These are phyloP conservation scores for Cryptops parisi DNA, from an alignment of 2,888 invertebrate genomes.

Conservation along the genomic window DNA sequence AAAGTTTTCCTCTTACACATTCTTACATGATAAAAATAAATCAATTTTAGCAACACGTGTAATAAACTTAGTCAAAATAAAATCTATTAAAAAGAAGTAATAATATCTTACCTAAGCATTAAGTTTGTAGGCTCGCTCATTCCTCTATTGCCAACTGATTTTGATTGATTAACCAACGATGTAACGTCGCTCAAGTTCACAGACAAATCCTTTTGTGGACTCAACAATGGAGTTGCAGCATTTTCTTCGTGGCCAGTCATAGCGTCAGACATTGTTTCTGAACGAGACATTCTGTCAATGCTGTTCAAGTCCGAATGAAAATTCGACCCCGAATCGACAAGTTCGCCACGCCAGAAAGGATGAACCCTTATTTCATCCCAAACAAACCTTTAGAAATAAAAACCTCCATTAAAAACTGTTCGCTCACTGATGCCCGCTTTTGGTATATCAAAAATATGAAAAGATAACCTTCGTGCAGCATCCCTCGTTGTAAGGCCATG, in stretches of 20 bases:
- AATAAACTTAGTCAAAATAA: no score
- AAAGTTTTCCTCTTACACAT: no score
- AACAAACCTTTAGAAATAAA: no score
- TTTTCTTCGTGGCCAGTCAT: neutral
- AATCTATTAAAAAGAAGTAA: no score
- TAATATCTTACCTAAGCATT: no score
- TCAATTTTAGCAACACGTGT: no score
- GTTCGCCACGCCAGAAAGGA: conserved; percentile 30
- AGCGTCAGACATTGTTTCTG: neutral
- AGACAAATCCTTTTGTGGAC: neutral
- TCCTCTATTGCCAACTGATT: neutral
- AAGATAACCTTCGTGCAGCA: neutral
- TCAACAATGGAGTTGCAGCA: neutral
- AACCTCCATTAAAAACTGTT: no score
- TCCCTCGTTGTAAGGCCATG: neutral
- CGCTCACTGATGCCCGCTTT: no score
- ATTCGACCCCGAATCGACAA: conserved; percentile 21
- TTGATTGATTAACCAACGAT: neutral
- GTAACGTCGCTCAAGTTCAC: neutral
- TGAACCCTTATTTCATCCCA: conserved; percentile 31
- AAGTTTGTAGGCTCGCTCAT: neutral
- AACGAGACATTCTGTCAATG: neutral
- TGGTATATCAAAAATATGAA: no score
- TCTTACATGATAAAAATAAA: no score
- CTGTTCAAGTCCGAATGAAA: neutral